Evolutionary conservation across 2,888 invertebrate genomes (phyloP).

Genomic region (Mallateleia sp.): DNA sequence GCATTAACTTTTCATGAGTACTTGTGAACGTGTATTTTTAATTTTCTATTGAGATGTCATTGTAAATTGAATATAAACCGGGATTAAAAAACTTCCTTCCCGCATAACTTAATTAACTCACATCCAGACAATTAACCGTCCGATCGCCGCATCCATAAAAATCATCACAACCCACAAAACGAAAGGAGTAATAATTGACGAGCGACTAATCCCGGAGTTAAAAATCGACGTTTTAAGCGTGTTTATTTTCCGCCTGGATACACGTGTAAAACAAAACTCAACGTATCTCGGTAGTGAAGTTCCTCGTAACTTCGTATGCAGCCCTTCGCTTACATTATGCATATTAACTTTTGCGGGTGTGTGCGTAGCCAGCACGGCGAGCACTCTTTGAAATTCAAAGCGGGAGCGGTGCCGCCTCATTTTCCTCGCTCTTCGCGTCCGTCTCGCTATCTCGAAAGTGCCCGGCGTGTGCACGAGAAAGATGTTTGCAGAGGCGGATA

Average conservation of each 20-base stretch:
- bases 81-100: no score
- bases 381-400: slow-evolving; percentile 78
- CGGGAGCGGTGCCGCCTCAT: slow-evolving; percentile 74
- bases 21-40: no score
- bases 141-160: no score
- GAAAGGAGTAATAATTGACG: slow-evolving; percentile 51
- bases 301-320: slow-evolving; percentile 69
- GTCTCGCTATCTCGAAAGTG: slow-evolving; percentile 76
- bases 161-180: not conserved
- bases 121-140: no score
- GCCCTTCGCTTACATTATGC: slow-evolving; percentile 75
- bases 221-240: slow-evolving; percentile 68
- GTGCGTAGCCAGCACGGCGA: slow-evolving; percentile 67
- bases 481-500: slow-evolving; percentile 87
- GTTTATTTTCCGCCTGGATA: slow-evolving; percentile 74
- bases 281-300: slow-evolving; percentile 66
- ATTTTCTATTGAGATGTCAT: no score
- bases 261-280: slow-evolving; percentile 75
- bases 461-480: slow-evolving; percentile 79
- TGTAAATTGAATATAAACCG: no score
- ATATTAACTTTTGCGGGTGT: slow-evolving; percentile 76
- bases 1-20: no score
- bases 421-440: slow-evolving; percentile 77
- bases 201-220: slow-evolving; percentile 33
- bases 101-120: no score